A percentile compares a stretch with the other conserved stretches of the same genome.
These are phyloP conservation scores for Macroramphosus scolopax DNA, from an alignment of 2,797 vertebrate species.

Conservation along the genomic window DNA sequence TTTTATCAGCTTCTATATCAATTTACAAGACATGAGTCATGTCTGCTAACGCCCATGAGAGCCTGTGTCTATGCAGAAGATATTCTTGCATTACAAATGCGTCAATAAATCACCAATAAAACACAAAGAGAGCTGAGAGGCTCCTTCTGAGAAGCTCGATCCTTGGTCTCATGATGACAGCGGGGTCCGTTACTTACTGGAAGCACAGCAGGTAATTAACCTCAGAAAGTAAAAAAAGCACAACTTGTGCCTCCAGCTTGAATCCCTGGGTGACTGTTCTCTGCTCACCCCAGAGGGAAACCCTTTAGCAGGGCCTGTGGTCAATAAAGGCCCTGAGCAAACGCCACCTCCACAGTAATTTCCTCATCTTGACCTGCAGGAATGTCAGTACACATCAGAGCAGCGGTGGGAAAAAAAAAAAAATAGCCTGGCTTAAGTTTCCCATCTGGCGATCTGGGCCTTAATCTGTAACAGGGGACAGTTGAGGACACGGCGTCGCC, in stretches of 20 bases:
- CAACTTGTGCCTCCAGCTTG: conserved; percentile 1
- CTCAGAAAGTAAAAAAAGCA: conserved; percentile 2
- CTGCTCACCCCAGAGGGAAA: conserved; percentile 24
- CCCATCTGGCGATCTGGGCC: conserved; percentile 38
- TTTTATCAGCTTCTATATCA: too few relatives aligned
- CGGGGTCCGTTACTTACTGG: neutral
- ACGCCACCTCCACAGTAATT: conserved; percentile 26
- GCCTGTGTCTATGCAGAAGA: too few relatives aligned
- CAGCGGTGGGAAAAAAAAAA: neutral
- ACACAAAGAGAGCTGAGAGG: too few relatives aligned
- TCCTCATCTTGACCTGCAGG: conserved; percentile 35
- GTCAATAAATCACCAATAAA: too few relatives aligned
- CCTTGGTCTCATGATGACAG: conserved; percentile 4
- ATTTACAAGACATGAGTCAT: too few relatives aligned
- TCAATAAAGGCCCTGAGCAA: conserved; percentile 30
- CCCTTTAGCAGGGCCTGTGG: conserved; percentile 37
- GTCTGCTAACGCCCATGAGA: too few relatives aligned
- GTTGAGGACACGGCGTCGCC: conserved; percentile 44
- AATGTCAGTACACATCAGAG: conserved; percentile 40
- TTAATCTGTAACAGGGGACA: conserved; percentile 51
- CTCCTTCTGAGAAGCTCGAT: too few relatives aligned
- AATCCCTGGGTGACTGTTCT: conserved; percentile 2
- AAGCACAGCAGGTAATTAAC: conserved; percentile 30
- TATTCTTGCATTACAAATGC: too few relatives aligned
- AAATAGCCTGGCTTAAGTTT: conserved; percentile 32